Conservation (phyloP, 2,797 vertebrate genomes). For the Oceanodroma leucorhoa region DNA sequence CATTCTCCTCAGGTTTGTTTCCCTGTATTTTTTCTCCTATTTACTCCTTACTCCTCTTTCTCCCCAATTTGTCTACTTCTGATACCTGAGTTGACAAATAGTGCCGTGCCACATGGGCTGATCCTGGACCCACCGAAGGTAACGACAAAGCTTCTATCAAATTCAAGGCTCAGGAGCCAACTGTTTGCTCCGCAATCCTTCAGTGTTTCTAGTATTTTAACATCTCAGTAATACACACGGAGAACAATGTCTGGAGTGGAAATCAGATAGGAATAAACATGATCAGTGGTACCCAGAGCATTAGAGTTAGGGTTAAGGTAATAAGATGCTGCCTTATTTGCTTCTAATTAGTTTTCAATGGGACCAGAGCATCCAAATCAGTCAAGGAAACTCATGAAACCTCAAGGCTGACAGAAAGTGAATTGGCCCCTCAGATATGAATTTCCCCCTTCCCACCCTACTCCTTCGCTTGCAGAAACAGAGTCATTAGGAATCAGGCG, state of each 20-base stretch:
- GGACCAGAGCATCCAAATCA: not conserved
- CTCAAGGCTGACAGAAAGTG: not conserved
- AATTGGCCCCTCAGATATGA: not conserved
- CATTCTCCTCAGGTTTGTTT: not conserved
- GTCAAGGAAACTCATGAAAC: fast-evolving
- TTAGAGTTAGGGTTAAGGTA: not conserved
- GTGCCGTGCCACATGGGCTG: not conserved
- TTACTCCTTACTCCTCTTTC: not conserved
- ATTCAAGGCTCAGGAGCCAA: not conserved
- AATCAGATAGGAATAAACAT: fast-evolving
- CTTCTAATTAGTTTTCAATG: not conserved
- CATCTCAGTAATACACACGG: not conserved
- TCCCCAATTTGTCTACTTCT: fast-evolving
- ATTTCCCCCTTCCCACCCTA: not conserved
- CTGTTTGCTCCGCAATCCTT: not conserved
- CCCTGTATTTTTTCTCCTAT: not conserved
- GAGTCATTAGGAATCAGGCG: not conserved
- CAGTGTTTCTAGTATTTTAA: not conserved
- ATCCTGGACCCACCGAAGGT: not conserved
- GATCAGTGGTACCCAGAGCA: not conserved
- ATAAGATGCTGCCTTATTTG: not conserved
- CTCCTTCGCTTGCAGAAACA: not conserved
- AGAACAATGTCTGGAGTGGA: not conserved
- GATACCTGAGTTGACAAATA: not conserved
- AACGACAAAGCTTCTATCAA: fast-evolving